These are phyloP conservation scores for Lutraria lutraria DNA, from an alignment of 2,888 invertebrate species.

Conservation along the genomic window DNA sequence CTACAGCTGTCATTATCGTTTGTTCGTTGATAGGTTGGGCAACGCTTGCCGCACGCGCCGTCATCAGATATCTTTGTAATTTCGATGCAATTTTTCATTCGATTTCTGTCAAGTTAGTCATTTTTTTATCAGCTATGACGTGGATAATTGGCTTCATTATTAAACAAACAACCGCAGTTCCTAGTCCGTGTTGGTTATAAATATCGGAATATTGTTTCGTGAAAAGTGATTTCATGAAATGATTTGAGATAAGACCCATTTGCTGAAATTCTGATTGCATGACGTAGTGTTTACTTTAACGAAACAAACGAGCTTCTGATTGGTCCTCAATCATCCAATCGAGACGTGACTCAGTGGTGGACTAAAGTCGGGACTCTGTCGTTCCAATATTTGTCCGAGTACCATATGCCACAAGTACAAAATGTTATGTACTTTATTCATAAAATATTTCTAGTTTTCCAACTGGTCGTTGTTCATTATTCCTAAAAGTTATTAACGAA, in stretches of 20 bases:
- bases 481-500: too few species aligned
- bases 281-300: neutral
- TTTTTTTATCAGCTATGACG: constrained; percentile 18
- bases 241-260: neutral
- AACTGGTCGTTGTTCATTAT: too few species aligned
- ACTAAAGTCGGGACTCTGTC: neutral
- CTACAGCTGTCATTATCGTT: neutral
- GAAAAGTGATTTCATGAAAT: constrained; percentile 8
- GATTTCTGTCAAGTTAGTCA: neutral
- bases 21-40: neutral
- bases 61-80: constrained; percentile 1
- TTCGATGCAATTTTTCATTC: neutral
- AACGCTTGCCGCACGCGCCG: neutral
- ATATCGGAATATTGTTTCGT: neutral
- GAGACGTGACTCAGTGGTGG: neutral
- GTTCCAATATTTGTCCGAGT: neutral
- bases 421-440: too few species aligned
- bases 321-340: neutral
- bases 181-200: neutral
- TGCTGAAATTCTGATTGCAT: neutral
- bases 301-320: neutral
- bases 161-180: neutral
- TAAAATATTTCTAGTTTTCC: too few species aligned
- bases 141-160: neutral
- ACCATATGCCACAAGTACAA: neutral